Percentiles rank a stretch among this genome's conserved stretches.
These are phyloP conservation scores for Recurvirostra avosetta DNA, from an alignment of 2,113 vertebrate species.

Conservation along the genomic window DNA sequence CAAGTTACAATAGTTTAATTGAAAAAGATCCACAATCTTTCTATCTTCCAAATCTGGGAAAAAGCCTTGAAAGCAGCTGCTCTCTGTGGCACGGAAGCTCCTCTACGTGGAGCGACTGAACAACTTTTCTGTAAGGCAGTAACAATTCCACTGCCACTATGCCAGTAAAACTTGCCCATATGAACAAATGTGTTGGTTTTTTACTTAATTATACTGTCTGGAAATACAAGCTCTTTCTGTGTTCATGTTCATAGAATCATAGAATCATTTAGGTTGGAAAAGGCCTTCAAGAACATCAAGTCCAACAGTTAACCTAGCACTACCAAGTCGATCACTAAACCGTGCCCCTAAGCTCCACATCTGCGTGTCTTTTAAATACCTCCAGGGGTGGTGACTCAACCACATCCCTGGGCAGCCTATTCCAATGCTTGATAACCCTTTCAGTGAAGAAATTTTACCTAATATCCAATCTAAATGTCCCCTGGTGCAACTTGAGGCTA, in stretches of 20 bases:
- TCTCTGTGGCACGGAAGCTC: neutral
- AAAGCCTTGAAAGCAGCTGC: neutral
- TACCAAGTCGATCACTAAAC: neutral
- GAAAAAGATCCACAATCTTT: neutral
- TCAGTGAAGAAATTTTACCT: neutral
- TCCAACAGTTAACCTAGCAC: fast-evolving
- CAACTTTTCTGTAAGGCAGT: neutral
- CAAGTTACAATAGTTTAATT: neutral
- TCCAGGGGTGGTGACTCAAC: neutral
- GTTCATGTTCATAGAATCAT: neutral
- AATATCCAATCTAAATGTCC: neutral
- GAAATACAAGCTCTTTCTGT: neutral
- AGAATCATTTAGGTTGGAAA: neutral
- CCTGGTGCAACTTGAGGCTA: fast-evolving
- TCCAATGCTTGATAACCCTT: neutral
- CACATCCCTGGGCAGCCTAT: neutral
- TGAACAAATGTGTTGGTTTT: neutral
- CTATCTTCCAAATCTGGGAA: neutral
- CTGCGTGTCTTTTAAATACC: neutral
- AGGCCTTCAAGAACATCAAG: neutral
- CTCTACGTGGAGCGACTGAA: neutral
- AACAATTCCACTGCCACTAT: neutral
- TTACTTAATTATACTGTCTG: neutral
- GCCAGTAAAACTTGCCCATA: neutral
- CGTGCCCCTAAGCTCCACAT: fast-evolving